Evolutionary conservation across 2,113 vertebrate genomes (phyloP).

Genomic region (Grammomys dolichurus): DNA sequence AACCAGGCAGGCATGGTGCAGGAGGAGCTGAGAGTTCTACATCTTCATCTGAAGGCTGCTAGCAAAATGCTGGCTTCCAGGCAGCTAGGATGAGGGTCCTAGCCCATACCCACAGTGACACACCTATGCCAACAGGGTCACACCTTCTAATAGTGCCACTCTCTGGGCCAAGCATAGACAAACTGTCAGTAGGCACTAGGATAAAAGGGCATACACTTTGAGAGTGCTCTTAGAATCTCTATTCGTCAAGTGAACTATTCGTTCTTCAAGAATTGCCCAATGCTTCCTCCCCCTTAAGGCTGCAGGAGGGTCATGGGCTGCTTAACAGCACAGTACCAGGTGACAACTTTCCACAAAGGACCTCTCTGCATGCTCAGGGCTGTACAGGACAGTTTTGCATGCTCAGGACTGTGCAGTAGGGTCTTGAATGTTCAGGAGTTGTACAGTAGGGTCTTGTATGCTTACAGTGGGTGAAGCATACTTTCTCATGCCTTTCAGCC

Average conservation of each 20-base stretch:
- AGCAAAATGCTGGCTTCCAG: too few species aligned
- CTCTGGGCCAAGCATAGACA: too few species aligned
- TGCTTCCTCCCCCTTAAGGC: background rate
- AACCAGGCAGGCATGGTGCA: too few species aligned
- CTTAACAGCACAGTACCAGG: too few species aligned
- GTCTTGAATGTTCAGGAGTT: background rate
- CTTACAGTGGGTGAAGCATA: rapidly evolving
- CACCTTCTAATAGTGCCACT: too few species aligned
- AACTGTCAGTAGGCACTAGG: rapidly evolving
- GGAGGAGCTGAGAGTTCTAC: too few species aligned
- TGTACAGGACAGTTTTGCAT: too few species aligned
- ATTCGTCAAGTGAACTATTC: background rate
- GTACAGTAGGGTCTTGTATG: background rate
- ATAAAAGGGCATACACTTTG: background rate
- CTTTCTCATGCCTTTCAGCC: rapidly evolving
- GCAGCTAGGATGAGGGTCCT: too few species aligned
- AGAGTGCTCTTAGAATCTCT: background rate
- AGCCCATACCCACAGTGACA: too few species aligned
- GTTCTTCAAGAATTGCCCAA: background rate
- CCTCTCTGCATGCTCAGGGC: background rate
- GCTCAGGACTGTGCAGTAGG: background rate
- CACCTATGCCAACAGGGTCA: too few species aligned
- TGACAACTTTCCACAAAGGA: background rate
- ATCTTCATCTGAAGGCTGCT: too few species aligned
- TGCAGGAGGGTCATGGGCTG: background rate